Conservation (phyloP, 37 sponge, comb jelly and placozoan species). For the Tethya wilhelma region DNA sequence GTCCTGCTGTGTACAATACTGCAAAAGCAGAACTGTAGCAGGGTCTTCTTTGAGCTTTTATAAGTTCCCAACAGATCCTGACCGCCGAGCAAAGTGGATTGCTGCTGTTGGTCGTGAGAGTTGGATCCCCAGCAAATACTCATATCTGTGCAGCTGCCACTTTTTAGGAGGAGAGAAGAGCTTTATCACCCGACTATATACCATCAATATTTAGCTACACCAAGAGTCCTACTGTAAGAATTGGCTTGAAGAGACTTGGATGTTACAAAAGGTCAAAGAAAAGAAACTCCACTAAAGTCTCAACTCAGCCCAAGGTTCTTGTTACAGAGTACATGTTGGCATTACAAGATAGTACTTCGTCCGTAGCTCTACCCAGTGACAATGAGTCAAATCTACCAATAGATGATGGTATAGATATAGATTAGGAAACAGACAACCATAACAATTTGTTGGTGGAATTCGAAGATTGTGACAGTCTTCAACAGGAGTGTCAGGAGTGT, state of each 20-base stretch:
- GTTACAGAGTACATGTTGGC: no score
- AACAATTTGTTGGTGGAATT: no score
- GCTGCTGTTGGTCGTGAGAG: constrained; percentile 45
- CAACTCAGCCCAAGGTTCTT: no score
- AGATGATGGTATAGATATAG: no score
- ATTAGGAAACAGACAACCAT: no score
- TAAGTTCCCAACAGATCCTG: constrained; percentile 35
- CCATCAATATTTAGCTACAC: not conserved
- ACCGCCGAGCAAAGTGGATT: constrained; percentile 32
- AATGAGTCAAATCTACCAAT: no score
- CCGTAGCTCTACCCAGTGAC: no score
- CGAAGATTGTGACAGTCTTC: no score
- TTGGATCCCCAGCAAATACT: constrained; percentile 33
- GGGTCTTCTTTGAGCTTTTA: constrained; percentile 40
- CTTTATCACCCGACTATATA: constrained; percentile 40
- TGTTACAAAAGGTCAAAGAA: not conserved
- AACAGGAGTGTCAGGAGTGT: constrained; percentile 21
- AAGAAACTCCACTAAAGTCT: no score
- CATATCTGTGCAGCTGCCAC: constrained; percentile 22
- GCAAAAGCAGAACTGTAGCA: constrained; percentile 29
- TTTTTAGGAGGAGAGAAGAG: constrained; percentile 26
- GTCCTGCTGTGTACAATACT: constrained; percentile 40
- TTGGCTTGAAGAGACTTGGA: not conserved
- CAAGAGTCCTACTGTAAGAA: constrained; percentile 2
- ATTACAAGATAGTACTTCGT: no score